Evolutionary conservation across 2,797 vertebrate genomes (phyloP).

Genomic region (Ceyx erithaca): DNA sequence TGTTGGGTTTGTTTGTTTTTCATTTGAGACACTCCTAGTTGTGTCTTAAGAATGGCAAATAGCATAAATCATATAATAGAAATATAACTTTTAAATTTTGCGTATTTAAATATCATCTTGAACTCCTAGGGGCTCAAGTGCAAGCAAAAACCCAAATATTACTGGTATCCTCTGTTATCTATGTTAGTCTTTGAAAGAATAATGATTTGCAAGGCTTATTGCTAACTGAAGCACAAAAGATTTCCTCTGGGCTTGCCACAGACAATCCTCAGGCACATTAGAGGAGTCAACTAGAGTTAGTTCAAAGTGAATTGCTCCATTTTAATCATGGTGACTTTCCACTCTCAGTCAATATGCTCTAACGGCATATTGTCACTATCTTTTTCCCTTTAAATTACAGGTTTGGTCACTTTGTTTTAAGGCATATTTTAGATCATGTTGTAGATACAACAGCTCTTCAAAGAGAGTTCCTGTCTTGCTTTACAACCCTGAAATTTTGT

Average conservation of each 20-base stretch:
- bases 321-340: slow-evolving; percentile 75
- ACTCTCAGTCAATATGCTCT: slow-evolving; percentile 55
- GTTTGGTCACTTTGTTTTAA: slow-evolving; percentile 60
- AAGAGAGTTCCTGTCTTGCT: slow-evolving; percentile 46
- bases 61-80: not conserved
- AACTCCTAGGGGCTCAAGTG: not conserved
- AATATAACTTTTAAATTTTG: not conserved
- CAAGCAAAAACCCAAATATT: not conserved
- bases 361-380: slow-evolving; percentile 6
- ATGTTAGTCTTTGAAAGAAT: slow-evolving; percentile 67
- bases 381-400: slow-evolving; percentile 37
- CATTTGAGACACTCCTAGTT: not conserved
- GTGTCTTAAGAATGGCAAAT: not conserved
- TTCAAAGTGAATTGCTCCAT: slow-evolving; percentile 79
- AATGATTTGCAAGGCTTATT: slow-evolving; percentile 77
- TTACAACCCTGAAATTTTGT: slow-evolving; percentile 61
- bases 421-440: slow-evolving; percentile 49
- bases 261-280: slow-evolving; percentile 75
- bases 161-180: slow-evolving; percentile 57
- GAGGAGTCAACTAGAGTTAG: slow-evolving; percentile 77
- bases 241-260: slow-evolving; percentile 79
- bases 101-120: not conserved
- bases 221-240: slow-evolving; percentile 76
- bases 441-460: slow-evolving; percentile 58
- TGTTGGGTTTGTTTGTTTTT: not conserved